These are phyloP conservation scores for Riptortus pedestris DNA, from an alignment of 1,140 invertebrate species.

Conservation along the genomic window DNA sequence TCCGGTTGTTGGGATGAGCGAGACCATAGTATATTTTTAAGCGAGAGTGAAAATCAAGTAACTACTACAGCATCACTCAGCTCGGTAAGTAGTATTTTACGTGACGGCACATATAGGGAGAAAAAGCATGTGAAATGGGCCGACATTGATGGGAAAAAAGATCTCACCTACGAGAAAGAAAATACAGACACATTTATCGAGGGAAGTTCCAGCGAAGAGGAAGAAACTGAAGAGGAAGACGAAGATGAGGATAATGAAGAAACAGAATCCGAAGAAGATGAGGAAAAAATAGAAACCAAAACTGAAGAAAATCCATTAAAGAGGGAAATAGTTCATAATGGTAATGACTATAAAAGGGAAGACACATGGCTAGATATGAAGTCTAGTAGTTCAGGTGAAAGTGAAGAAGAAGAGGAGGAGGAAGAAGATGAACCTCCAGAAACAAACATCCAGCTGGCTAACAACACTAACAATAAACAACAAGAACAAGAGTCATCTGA, in stretches of 20 bases:
- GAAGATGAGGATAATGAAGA: background rate
- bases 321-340: background rate
- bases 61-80: background rate
- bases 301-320: background rate
- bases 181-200: background rate
- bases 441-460: background rate
- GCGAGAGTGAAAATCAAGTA: background rate
- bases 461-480: background rate
- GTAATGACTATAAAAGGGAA: background rate
- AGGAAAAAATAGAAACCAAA: background rate
- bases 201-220: background rate
- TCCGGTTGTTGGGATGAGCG: conserved; percentile 5
- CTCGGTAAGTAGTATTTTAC: background rate
- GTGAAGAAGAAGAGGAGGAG: background rate
- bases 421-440: background rate
- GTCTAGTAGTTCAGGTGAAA: background rate
- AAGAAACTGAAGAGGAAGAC: background rate
- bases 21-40: background rate
- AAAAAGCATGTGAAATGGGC: conserved; percentile 5
- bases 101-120: background rate
- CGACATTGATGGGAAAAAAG: background rate
- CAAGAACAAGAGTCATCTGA: background rate
- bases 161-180: background rate
- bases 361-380: background rate
- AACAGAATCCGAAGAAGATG: background rate